These are phyloP conservation scores for Cylas formicarius DNA, from an alignment of 1,140 invertebrate genomes.

Conservation along the genomic window DNA sequence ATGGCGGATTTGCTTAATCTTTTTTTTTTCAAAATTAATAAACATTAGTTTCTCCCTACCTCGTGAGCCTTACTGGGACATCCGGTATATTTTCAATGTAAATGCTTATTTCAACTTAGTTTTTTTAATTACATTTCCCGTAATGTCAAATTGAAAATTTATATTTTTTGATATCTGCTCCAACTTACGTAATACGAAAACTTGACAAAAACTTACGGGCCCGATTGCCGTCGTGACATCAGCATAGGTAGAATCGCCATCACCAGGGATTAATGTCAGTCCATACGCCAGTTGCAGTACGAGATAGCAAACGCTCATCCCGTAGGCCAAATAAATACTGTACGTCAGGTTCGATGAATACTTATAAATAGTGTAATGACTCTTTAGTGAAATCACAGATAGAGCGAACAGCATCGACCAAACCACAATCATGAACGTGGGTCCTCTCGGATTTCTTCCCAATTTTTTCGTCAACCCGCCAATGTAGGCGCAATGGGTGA, in stretches of 20 bases:
- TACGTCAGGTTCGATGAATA: constrained; percentile 34
- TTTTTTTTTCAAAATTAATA: too few relatives aligned
- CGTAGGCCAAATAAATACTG: constrained; percentile 40
- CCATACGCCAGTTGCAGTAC: constrained; percentile 53
- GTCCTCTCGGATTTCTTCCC: constrained; percentile 62
- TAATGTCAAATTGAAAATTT: too few relatives aligned
- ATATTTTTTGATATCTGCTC: too few relatives aligned
- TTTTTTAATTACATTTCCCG: too few relatives aligned
- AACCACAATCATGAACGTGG: constrained; percentile 55
- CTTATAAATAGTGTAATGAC: constrained; percentile 33
- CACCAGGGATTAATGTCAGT: constrained; percentile 54
- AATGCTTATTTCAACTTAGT: too few relatives aligned
- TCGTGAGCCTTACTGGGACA: too few relatives aligned
- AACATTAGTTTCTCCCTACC: too few relatives aligned
- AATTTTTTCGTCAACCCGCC: constrained; percentile 57
- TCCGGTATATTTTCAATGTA: too few relatives aligned
- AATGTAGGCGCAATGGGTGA: constrained; percentile 69
- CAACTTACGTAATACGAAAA: too few relatives aligned
- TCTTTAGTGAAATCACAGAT: constrained; percentile 50
- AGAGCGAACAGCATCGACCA: constrained; percentile 59
- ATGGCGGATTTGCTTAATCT: too few relatives aligned
- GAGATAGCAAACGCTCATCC: constrained; percentile 45
- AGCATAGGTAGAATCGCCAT: constrained; percentile 33
- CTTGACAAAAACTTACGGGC: too few relatives aligned
- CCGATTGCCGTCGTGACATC: too few relatives aligned